These are phyloP conservation scores for Marisa cornuarietis DNA, from an alignment of 1,140 invertebrate genomes.

Conservation along the genomic window DNA sequence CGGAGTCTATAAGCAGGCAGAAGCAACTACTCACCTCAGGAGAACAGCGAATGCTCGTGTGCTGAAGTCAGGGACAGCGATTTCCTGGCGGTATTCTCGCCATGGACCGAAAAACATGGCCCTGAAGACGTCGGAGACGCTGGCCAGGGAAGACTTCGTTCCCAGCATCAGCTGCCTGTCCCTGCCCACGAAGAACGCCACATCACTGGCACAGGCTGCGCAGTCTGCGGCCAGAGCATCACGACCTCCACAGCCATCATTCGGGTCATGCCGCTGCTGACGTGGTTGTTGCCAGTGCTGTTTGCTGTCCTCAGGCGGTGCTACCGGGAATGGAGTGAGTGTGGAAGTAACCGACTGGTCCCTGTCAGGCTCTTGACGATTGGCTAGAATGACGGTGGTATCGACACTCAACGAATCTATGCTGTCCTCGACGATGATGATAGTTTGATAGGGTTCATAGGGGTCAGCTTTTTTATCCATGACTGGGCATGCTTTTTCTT, in stretches of 20 bases:
- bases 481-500: too few species aligned
- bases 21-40: neutral
- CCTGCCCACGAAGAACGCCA: neutral
- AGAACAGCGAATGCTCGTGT: neutral
- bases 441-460: too few species aligned
- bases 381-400: too few species aligned
- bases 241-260: too few species aligned
- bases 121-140: neutral
- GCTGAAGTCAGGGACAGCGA: neutral
- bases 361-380: neutral
- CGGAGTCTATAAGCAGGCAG: neutral
- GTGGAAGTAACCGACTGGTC: neutral
- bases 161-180: neutral
- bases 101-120: neutral
- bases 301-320: neutral
- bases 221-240: too few species aligned
- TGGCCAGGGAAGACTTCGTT: neutral
- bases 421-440: too few species aligned
- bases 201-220: neutral
- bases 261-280: neutral
- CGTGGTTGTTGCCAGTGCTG: neutral
- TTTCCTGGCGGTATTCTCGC: neutral
- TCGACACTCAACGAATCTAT: too few species aligned
- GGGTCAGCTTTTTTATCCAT: too few species aligned
- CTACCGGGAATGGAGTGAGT: neutral